These are phyloP conservation scores for Numenius arquata DNA, from an alignment of 2,113 vertebrate genomes.

Conservation along the genomic window DNA sequence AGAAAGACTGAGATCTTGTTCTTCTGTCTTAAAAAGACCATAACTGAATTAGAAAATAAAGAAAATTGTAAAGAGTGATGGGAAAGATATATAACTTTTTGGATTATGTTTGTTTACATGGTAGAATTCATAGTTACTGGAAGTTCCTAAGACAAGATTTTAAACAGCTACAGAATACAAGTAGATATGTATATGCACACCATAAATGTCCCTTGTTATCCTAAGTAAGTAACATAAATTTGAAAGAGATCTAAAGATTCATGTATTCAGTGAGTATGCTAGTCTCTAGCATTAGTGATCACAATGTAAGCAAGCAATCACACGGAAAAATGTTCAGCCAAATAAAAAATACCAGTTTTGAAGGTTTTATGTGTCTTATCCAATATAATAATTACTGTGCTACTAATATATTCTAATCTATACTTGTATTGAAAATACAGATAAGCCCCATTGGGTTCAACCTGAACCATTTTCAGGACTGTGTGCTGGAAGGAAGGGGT, in stretches of 20 bases:
- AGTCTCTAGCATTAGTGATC: neutral
- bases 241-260: neutral
- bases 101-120: neutral
- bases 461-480: neutral
- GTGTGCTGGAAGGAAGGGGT: neutral
- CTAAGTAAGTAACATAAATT: neutral
- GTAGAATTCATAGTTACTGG: neutral
- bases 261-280: neutral
- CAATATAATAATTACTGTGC: neutral
- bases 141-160: neutral
- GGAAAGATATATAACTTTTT: neutral
- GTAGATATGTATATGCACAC: neutral
- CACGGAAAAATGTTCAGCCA: neutral
- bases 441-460: accelerated
- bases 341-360: neutral
- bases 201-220: neutral
- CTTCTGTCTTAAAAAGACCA: neutral
- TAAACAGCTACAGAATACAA: neutral
- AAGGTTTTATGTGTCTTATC: neutral
- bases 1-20: neutral
- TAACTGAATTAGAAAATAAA: neutral
- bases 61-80: accelerated
- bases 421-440: neutral
- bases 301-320: accelerated
- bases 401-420: neutral